Percentiles rank a stretch among this genome's conserved stretches.
phyloP scores from a whole-genome alignment of 2,888 invertebrate species.

The Metacarcinus magister region DNA sequence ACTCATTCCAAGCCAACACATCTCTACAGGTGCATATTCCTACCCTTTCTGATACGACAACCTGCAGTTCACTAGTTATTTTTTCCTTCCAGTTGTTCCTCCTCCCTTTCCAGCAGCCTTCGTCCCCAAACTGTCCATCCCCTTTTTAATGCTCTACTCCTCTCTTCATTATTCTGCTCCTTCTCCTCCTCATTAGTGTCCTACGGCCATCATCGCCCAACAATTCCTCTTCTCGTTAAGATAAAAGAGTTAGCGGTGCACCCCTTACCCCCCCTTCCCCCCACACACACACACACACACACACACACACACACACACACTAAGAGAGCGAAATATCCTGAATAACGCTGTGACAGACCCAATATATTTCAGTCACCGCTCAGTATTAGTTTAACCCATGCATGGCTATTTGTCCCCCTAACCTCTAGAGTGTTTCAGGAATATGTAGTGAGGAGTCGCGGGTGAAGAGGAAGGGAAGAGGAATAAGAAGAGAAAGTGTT shows the following conservation, averaged over 20 bases:
- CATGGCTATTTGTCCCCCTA: background rate
- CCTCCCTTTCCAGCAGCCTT: background rate
- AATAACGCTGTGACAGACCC: background rate
- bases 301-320: conserved; percentile 19
- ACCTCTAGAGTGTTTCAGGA: background rate
- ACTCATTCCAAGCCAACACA: background rate
- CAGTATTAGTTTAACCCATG: background rate
- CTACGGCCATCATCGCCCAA: background rate
- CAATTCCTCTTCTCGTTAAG: background rate
- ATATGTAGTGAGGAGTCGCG: background rate
- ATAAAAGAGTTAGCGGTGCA: background rate
- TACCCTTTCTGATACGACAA: background rate
- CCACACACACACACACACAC: background rate
- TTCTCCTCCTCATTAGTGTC: background rate
- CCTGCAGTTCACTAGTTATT: background rate
- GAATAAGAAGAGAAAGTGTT: background rate
- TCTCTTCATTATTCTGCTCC: background rate
- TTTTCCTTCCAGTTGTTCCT: background rate
- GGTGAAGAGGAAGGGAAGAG: background rate
- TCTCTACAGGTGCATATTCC: background rate
- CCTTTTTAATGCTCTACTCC: background rate
- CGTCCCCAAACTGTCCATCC: background rate
- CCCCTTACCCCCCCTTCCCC: background rate
- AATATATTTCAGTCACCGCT: background rate
- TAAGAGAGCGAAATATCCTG: background rate